phyloP scores from a whole-genome alignment of 2,113 vertebrate genomes.

The Protobothrops mucrosquamatus region DNA sequence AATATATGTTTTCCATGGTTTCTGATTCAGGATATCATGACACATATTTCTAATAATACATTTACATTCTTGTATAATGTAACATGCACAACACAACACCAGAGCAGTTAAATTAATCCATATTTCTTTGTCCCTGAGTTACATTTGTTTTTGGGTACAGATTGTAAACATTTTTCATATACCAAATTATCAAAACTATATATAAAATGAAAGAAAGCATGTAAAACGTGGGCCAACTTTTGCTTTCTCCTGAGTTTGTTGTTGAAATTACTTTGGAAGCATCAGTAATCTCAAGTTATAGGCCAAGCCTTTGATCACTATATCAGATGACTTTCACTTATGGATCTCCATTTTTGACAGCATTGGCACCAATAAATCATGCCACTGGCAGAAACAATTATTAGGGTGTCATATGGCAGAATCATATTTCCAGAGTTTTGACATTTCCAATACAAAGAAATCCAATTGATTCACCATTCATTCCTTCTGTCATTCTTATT shows the following conservation, averaged over 20 bases:
- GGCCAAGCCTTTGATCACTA: background rate
- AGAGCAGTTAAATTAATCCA: background rate
- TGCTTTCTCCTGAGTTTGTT: background rate
- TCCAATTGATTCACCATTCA: conserved; percentile 8
- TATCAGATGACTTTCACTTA: accelerated
- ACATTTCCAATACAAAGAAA: conserved; percentile 6
- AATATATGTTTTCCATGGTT: background rate
- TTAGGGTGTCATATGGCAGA: background rate
- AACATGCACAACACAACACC: background rate
- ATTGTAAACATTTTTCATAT: background rate
- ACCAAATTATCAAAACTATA: background rate
- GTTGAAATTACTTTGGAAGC: background rate
- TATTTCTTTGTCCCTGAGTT: background rate
- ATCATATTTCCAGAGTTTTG: conserved; percentile 15
- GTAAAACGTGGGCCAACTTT: background rate
- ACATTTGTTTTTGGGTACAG: background rate
- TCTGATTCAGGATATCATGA: background rate
- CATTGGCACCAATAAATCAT: background rate
- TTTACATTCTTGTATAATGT: background rate
- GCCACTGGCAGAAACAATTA: background rate
- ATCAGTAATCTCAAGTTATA: background rate
- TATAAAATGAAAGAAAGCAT: background rate
- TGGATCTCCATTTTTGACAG: background rate
- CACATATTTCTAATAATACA: background rate
- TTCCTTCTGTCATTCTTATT: conserved; percentile 12